Evolutionary conservation across 1,140 invertebrate genomes (phyloP).

Genomic region (Micrasema longulum): DNA sequence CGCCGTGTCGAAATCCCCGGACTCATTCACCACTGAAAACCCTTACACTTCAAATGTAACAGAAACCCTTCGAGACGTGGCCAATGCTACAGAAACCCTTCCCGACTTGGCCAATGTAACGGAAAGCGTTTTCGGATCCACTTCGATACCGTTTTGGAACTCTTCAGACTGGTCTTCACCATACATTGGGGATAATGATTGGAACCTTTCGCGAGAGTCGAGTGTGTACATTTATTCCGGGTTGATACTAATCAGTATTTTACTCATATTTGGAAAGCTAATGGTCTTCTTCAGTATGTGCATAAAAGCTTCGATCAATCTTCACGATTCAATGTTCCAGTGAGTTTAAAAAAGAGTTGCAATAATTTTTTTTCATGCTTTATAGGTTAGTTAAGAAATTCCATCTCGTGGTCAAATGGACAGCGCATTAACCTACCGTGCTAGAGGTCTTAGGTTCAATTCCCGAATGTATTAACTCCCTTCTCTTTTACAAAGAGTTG

Average conservation of each 20-base stretch:
- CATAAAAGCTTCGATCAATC: constrained; percentile 76
- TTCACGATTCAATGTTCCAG: constrained; percentile 85
- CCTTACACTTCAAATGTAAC: constrained; percentile 17
- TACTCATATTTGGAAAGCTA: constrained; percentile 64
- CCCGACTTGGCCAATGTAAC: not conserved
- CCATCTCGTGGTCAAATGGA: too few relatives aligned
- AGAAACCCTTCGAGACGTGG: not conserved
- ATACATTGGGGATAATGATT: constrained; percentile 40
- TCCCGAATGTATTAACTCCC: too few relatives aligned
- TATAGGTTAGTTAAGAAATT: too few relatives aligned
- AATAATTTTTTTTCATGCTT: not conserved
- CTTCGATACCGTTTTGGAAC: constrained; percentile 2
- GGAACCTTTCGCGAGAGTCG: constrained; percentile 60
- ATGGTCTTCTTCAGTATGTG: constrained; percentile 79
- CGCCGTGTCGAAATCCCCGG: not conserved
- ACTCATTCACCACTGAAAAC: not conserved
- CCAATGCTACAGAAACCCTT: not conserved
- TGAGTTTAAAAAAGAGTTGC: too few relatives aligned
- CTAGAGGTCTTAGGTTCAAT: too few relatives aligned
- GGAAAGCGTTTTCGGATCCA: not conserved
- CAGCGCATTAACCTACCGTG: too few relatives aligned
- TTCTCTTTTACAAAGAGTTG: too few relatives aligned
- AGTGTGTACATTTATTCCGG: constrained; percentile 72
- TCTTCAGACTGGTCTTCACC: constrained; percentile 13
- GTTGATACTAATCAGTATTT: constrained; percentile 66